Evolutionary conservation across 2,113 vertebrate species (phyloP).

Genomic region (Tetraodon nigroviridis): DNA sequence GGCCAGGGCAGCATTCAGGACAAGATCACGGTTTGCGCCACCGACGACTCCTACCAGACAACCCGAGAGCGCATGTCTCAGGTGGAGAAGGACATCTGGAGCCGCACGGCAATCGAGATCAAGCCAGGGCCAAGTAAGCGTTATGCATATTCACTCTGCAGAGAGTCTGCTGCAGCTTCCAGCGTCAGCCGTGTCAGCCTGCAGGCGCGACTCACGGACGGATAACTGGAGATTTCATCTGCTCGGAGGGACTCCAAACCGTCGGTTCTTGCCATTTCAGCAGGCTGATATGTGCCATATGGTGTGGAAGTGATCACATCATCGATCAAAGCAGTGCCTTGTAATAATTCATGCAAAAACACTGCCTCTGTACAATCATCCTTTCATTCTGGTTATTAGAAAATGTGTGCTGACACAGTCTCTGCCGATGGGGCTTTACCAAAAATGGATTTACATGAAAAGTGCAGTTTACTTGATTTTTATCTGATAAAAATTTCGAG

Average conservation of each 20-base stretch:
- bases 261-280: slow-evolving; percentile 30
- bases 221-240: slow-evolving; percentile 22
- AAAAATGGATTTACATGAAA: slow-evolving; percentile 53
- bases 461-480: slow-evolving; percentile 47
- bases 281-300: slow-evolving; percentile 54
- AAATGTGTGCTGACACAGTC: slow-evolving; percentile 61
- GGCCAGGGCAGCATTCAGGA: slow-evolving; percentile 82
- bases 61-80: slow-evolving; percentile 73
- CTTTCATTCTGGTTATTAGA: slow-evolving; percentile 55
- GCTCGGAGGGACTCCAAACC: slow-evolving; percentile 29
- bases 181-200: slow-evolving; percentile 5
- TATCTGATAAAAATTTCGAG: slow-evolving; percentile 34
- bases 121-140: slow-evolving; percentile 71
- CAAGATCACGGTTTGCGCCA: slow-evolving; percentile 84
- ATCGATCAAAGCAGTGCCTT: slow-evolving; percentile 51
- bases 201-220: slow-evolving; percentile 34
- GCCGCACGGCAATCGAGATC: slow-evolving; percentile 75
- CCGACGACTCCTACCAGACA: slow-evolving; percentile 77
- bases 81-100: slow-evolving; percentile 78
- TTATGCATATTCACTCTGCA: slow-evolving; percentile 10
- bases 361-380: slow-evolving; percentile 27
- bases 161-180: slow-evolving; percentile 7
- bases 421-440: slow-evolving; percentile 54
- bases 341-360: slow-evolving; percentile 39
- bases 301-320: slow-evolving; percentile 56